A percentile compares a stretch with the other conserved stretches of the same genome.
Conservation (phyloP, 2,113 vertebrate genomes). For the Chelonoidis abingdonii region DNA sequence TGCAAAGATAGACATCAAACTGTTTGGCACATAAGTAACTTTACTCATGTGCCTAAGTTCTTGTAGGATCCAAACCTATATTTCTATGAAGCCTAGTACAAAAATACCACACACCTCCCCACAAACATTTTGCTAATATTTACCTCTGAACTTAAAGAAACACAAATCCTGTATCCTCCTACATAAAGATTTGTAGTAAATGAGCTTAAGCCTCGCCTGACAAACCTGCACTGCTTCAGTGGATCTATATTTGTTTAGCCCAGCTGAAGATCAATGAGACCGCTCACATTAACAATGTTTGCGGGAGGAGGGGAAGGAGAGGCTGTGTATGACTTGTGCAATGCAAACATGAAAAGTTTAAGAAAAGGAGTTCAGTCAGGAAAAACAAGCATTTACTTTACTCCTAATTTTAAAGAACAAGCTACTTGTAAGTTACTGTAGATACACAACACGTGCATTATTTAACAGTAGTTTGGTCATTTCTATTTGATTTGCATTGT, state of each 20-base stretch:
- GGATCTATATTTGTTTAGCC: background rate
- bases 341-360: background rate
- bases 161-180: background rate
- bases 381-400: too few species aligned
- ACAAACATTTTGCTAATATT: too few species aligned
- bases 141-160: too few species aligned
- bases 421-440: background rate
- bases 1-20: background rate
- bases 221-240: background rate
- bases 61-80: background rate
- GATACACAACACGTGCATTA: background rate
- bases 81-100: background rate
- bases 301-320: too few species aligned
- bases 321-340: background rate
- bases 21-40: background rate
- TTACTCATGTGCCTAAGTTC: background rate
- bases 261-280: too few species aligned
- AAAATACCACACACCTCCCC: background rate
- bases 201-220: background rate
- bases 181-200: background rate
- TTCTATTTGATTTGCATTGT: background rate
- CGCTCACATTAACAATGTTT: too few species aligned
- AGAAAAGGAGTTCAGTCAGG: background rate
- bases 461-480: background rate
- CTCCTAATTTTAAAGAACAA: background rate